These are phyloP conservation scores for Manis javanica DNA, from an alignment of 2,797 vertebrate species.

Conservation along the genomic window DNA sequence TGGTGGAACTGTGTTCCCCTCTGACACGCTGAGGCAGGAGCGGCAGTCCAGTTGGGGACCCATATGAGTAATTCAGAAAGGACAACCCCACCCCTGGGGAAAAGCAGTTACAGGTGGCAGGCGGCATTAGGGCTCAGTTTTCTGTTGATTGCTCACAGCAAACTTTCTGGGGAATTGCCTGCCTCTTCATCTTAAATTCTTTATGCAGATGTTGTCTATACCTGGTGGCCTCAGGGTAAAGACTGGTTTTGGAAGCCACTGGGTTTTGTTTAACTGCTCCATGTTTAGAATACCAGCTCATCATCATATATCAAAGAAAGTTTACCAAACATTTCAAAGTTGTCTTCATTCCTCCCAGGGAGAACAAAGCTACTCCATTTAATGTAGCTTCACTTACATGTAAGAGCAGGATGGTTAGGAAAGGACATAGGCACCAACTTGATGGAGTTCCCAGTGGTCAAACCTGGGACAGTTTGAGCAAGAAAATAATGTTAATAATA, in stretches of 20 bases:
- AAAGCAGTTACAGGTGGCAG: not conserved
- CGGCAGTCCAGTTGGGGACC: not conserved
- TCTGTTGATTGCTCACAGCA: not conserved
- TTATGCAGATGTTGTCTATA: not conserved
- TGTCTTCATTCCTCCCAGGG: not conserved
- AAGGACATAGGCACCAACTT: not conserved
- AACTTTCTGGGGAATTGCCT: not conserved
- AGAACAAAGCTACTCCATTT: not conserved
- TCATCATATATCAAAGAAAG: not conserved
- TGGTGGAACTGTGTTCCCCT: not conserved
- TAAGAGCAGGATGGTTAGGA: not conserved
- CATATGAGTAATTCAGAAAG: not conserved
- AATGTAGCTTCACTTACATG: not conserved
- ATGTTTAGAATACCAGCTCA: not conserved
- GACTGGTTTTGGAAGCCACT: not conserved
- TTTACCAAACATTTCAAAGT: not conserved
- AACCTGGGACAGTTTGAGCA: not conserved
- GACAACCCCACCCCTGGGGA: not conserved
- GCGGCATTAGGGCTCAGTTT: not conserved
- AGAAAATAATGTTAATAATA: slow-evolving; percentile 16
- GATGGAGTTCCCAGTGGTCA: not conserved
- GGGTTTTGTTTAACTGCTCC: not conserved
- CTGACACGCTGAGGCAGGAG: not conserved
- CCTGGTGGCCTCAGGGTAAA: not conserved
- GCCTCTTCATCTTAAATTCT: not conserved